These are phyloP conservation scores for Drosophila teissieri DNA, from an alignment of 1,140 invertebrate genomes.

Conservation along the genomic window DNA sequence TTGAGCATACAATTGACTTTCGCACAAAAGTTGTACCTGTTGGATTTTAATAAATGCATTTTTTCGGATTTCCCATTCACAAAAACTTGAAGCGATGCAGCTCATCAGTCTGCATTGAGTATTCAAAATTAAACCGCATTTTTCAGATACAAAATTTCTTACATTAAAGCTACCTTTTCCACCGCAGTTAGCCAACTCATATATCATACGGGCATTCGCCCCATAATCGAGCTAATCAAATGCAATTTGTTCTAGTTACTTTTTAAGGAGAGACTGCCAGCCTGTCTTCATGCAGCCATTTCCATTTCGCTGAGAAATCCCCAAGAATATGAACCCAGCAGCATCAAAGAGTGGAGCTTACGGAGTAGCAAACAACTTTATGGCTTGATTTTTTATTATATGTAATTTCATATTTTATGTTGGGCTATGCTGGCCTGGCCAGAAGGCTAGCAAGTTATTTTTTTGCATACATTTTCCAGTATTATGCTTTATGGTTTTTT, in stretches of 20 bases:
- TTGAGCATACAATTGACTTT: constrained; percentile 42
- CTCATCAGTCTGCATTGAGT: neutral
- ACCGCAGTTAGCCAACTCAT: constrained; percentile 24
- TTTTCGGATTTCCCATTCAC: neutral
- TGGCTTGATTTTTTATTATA: constrained; percentile 78
- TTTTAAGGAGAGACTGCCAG: constrained; percentile 9
- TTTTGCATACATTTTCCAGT: constrained; percentile 74
- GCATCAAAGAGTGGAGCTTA: constrained; percentile 49
- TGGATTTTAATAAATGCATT: constrained; percentile 15
- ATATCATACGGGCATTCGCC: constrained; percentile 16
- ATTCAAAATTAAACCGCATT: neutral
- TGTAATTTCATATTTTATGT: constrained; percentile 77
- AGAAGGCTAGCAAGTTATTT: constrained; percentile 53
- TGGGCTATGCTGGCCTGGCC: constrained; percentile 37
- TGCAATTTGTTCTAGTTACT: constrained; percentile 64
- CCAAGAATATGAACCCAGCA: constrained; percentile 30
- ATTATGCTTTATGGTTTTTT: constrained; percentile 77
- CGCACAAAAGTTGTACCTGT: constrained; percentile 28
- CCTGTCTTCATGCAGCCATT: neutral
- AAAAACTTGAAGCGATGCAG: neutral
- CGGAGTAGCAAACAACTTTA: constrained; percentile 59
- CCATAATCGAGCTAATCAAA: constrained; percentile 49
- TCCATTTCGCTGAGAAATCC: neutral
- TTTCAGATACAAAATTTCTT: neutral
- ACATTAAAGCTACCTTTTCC: neutral